Percentiles rank a stretch among this genome's conserved stretches.
phyloP scores from a whole-genome alignment of 2,888 invertebrate genomes.

The Mythimna ferrago region DNA sequence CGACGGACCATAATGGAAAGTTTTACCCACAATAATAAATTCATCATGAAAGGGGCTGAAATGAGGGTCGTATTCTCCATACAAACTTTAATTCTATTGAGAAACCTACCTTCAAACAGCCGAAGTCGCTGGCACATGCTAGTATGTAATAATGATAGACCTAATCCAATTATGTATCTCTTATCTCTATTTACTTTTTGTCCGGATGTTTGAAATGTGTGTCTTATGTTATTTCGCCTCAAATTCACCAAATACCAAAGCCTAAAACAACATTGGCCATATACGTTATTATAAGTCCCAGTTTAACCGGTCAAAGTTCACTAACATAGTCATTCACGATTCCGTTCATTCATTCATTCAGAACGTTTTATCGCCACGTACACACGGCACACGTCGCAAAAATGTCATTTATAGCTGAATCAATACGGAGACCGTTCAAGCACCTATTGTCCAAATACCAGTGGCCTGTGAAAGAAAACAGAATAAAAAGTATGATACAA shows the following conservation, averaged over 20 bases:
- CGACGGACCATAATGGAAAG: neutral
- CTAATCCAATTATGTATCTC: too few species aligned
- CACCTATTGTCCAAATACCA: conserved; percentile 57
- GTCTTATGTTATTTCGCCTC: neutral
- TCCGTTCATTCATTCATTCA: conserved; percentile 12
- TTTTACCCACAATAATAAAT: too few species aligned
- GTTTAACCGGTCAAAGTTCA: conserved; percentile 12
- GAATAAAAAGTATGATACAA: conserved; percentile 60
- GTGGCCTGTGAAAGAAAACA: conserved; percentile 63
- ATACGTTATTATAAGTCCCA: neutral
- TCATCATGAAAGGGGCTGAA: too few species aligned
- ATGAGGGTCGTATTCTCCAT: too few species aligned
- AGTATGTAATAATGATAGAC: too few species aligned
- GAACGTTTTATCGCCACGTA: neutral
- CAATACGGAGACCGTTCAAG: conserved; percentile 56
- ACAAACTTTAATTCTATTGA: too few species aligned
- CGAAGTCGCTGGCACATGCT: too few species aligned
- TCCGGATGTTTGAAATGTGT: too few species aligned
- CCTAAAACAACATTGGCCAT: neutral
- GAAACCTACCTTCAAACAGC: too few species aligned
- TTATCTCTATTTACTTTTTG: too few species aligned
- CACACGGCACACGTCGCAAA: conserved; percentile 12
- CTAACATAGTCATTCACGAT: conserved; percentile 26
- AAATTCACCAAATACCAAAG: neutral
- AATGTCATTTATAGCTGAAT: conserved; percentile 35